These are phyloP conservation scores for Ceratina australensis DNA, from an alignment of 1,140 invertebrate genomes.

Conservation along the genomic window DNA sequence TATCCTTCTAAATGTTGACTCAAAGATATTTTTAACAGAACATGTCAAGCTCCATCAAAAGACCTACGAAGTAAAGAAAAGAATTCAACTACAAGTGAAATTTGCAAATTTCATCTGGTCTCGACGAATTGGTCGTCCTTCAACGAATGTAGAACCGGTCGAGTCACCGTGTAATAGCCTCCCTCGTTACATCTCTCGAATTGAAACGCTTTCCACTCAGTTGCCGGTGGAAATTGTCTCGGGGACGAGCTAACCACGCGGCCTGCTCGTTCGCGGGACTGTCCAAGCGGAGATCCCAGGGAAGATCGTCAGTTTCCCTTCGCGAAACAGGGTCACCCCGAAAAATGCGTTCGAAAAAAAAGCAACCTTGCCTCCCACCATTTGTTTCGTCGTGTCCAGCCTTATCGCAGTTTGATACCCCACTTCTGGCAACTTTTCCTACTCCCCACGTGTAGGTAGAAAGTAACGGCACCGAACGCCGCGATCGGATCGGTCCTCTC, in stretches of 20 bases:
- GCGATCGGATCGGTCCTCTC: constrained; percentile 28
- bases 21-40: too few relatives aligned
- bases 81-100: too few relatives aligned
- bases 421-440: constrained; percentile 54
- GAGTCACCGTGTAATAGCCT: background rate
- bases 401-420: constrained; percentile 41
- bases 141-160: background rate
- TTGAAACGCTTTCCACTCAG: background rate
- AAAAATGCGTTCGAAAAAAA: background rate
- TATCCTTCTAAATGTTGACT: too few relatives aligned
- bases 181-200: background rate
- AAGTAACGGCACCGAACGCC: constrained; percentile 29
- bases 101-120: too few relatives aligned
- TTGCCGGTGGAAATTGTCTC: background rate
- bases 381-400: background rate
- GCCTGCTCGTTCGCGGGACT: background rate
- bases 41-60: too few relatives aligned
- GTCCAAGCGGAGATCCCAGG: background rate
- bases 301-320: background rate
- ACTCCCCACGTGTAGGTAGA: constrained; percentile 28
- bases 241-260: background rate
- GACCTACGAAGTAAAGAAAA: too few relatives aligned
- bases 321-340: background rate
- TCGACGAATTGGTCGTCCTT: background rate
- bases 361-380: constrained; percentile 22